phyloP scores from a whole-genome alignment of 2,797 vertebrate species.

The Amphiprion clarkii region DNA sequence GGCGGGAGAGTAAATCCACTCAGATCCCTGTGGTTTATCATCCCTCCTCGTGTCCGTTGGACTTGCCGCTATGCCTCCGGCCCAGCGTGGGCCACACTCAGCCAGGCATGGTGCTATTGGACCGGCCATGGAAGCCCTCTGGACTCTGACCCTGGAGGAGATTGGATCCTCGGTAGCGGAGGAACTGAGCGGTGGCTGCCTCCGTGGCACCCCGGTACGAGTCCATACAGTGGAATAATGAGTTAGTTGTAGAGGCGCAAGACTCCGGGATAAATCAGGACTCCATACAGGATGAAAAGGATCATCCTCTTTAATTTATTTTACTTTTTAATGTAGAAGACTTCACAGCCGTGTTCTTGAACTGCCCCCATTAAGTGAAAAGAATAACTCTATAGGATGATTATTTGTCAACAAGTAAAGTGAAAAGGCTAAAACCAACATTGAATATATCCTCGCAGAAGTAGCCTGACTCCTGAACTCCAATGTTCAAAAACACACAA shows the following conservation, averaged over 20 bases:
- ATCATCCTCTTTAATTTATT: constrained; percentile 47
- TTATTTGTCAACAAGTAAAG: no score
- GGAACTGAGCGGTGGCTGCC: constrained; percentile 40
- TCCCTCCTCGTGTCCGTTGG: constrained; percentile 82
- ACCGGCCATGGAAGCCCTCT: constrained; percentile 79
- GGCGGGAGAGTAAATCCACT: constrained; percentile 98
- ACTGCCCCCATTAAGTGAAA: not conserved
- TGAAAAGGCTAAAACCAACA: no score
- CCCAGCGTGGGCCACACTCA: constrained; percentile 74
- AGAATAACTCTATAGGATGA: no score
- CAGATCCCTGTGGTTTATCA: constrained; percentile 97
- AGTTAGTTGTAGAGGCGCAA: constrained; percentile 53
- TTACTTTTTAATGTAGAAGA: not conserved
- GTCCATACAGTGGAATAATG: constrained; percentile 62
- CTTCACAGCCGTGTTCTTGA: not conserved
- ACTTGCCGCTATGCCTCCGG: constrained; percentile 55
- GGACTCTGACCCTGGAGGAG: constrained; percentile 90
- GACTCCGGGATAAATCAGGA: constrained; percentile 38
- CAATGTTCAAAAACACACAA: no score
- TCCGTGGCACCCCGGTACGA: constrained; percentile 47
- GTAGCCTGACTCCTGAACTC: no score
- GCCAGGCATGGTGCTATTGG: constrained; percentile 67
- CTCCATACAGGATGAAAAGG: constrained; percentile 29
- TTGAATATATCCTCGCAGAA: no score
- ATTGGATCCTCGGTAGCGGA: constrained; percentile 87